Base-by-base conservation (phyloP, 2,888 invertebrate genomes). In the Cloeon dipterum region DNA sequence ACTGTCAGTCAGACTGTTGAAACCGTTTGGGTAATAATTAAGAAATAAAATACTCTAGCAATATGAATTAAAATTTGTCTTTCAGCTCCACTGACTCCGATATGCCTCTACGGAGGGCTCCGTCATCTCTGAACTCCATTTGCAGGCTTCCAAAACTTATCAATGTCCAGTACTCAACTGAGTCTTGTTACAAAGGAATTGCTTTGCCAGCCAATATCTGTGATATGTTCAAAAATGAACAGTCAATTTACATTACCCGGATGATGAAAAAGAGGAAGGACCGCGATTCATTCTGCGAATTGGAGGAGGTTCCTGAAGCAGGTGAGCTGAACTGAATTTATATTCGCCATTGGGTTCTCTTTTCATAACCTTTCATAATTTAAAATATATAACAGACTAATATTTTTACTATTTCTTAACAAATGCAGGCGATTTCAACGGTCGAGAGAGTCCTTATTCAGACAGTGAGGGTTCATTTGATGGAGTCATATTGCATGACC, bases 141-240 rank as follows among this genome's bases (percentile, higher is more conserved):
- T 45, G 44, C 4, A 46, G 46, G 2, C 44, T 45, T 4, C 44
- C 45, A n/a, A 7, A 7, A 5, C 8, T 16, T n/a, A n/a, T 14
- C n/a, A 5, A n/a, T n/a, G 42, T 42, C 20, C 46, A 41, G 14
- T 46, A 42, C 42, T 47, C 36, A 26, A 63, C 61, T 33, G 68
- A 66, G 32, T 55, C 59, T 20, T 56, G 65, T 43, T 77, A 74
- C 50, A 68, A 77, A 61, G 82, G 82, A 17, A 69, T 83, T 40
- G 68, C 75, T 50, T 59, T 82, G 45, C 81, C 83, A 5, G 59
- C 65, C 38, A 68, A 67, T 48, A 60, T 81, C 26, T 57, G 60
- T 41, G 68, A 70, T 49, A 61, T 81, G 40, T 78, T 78, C 56
- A 70, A 72, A 32, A 62, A 62, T 53, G 55, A 63, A 17, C 16